Base-by-base conservation (phyloP, 1,140 invertebrate genomes). In the Drosophila ambigua region DNA sequence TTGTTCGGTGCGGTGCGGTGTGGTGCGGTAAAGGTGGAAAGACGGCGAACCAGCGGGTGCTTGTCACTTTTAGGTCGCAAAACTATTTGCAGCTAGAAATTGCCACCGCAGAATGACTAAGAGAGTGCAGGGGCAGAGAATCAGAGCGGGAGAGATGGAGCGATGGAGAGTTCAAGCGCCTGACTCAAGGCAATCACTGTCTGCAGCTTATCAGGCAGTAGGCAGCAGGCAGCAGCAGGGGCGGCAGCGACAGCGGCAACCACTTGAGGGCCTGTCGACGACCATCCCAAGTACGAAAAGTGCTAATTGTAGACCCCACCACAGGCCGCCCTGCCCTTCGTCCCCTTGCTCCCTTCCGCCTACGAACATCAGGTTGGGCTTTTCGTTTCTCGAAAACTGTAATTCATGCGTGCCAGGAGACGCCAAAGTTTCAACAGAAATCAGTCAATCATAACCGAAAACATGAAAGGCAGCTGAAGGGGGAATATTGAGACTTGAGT, bases 401-500 rank as follows among this genome's bases (percentile, higher is more conserved):
- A 88, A 71, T 88, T 88, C 83, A 88, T 88, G 83, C 83, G 79
- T 88, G 83, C 61, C 58, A 77, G 76, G 73, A 88, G 83, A 88
- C 83, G 83, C 83, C 83, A 88, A 88, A 88, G 83, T 79, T 88
- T 88, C 83, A 88, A 83, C 84, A 88, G 83, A 88, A 88, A 78
- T 88, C 83, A 88, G 79, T 88, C 83, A 88, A 83, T 83, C 83
- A 88, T 88, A 88, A 88, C 83, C 82, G 62, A 87, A 75, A 82
- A 39, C 35, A 39, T 13, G 35, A 83, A 45, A 46, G 52, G 58
- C 51, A 9, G 53, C 45, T 48, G 13, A 72, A 72, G 45, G 54
- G 31, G 31, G 26, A 49, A 9, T 31, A 31, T 31, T 3, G 7
- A 31, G 28, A 44, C 13, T 48, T 43, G 35, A 31, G 15, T 5